These are phyloP conservation scores for Cephalotes varians DNA, from an alignment of 2,888 invertebrate species.

Conservation along the genomic window DNA sequence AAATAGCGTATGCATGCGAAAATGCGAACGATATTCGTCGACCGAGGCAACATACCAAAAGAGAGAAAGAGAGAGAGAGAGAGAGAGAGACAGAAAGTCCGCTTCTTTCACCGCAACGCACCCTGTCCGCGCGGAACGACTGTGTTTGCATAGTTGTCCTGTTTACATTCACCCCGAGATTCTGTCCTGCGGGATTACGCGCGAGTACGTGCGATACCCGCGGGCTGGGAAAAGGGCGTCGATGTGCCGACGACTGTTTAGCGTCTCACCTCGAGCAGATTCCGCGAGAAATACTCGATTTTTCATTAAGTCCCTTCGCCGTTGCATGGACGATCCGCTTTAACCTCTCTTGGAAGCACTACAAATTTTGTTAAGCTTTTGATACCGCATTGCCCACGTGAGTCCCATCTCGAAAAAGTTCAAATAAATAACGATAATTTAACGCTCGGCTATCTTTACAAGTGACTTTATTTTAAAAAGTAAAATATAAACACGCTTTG, in stretches of 20 bases:
- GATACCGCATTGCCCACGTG: background rate
- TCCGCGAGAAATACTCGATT: conserved; percentile 24
- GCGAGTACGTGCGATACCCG: conserved; percentile 24
- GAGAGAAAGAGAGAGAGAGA: background rate
- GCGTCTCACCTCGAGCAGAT: conserved; percentile 29
- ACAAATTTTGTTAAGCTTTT: conserved; percentile 20
- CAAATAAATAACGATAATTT: background rate
- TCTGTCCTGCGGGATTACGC: conserved; percentile 33
- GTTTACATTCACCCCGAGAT: conserved; percentile 50
- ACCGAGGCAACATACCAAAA: conserved; percentile 15
- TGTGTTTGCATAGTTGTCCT: conserved; percentile 59
- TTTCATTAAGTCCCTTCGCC: conserved; percentile 2
- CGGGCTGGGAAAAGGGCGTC: conserved; percentile 41
- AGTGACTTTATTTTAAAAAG: background rate
- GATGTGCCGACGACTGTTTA: conserved; percentile 37
- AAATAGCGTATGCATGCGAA: conserved; percentile 43
- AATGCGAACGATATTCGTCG: conserved; percentile 51
- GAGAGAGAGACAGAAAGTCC: background rate
- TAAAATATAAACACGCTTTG: background rate
- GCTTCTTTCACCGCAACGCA: conserved; percentile 53
- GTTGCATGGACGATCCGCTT: background rate
- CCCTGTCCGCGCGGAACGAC: conserved; percentile 31
- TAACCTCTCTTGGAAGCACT: background rate
- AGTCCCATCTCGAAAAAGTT: background rate
- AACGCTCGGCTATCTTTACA: background rate